Base-by-base conservation (phyloP, 2,888 invertebrate genomes). In the Protodeltote pygarga region DNA sequence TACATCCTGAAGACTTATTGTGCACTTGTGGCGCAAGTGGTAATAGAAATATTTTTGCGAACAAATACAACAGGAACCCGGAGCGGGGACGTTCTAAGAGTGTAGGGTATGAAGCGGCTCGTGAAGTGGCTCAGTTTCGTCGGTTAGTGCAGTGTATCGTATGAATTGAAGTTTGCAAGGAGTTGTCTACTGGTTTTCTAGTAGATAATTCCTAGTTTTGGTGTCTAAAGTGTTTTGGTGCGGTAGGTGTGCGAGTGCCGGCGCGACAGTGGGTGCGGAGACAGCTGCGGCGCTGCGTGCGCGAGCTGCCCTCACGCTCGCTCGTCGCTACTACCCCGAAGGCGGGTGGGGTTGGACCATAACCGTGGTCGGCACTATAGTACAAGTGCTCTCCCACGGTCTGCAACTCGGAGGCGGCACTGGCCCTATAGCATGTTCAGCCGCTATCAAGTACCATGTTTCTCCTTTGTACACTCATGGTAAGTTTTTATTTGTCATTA, bases 311-410 rank as follows among this genome's bases (percentile, higher is more conserved):
- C 89, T 94, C 37, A 93, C 95, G 29, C 91, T 95, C 29, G 94
- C 94, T 44, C 92, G 95, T 19, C 95, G 97, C 68, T 96, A 97
- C 87, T 97, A 97, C 83, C 96, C 97, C 2, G 97, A 97, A 88
- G 96, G 96, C 2, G 96, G 96, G 8, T 97, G 97, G 97, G 97
- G 97, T 9, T 97, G 96, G 96, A 94, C 96, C 35, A 93, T 97
- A 48, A 94, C 95, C 32, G 93, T 94, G 38, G 96, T 96, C 59
- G 95, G 95, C 14, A 93, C 95, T 15, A 85, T 95, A 45, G 95
- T 95, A 13, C 95, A 97, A 78, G 87, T 96, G 37, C 86, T 97
- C 34, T 94, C 95, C 33, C 95, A 96, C 70, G 97, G 97, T 4
- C 85, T 96, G 39, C 96, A 96, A 76, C 92, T 96, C 60, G 93